Conservation (phyloP, 2,113 vertebrate genomes). For the Colaptes auratus region DNA sequence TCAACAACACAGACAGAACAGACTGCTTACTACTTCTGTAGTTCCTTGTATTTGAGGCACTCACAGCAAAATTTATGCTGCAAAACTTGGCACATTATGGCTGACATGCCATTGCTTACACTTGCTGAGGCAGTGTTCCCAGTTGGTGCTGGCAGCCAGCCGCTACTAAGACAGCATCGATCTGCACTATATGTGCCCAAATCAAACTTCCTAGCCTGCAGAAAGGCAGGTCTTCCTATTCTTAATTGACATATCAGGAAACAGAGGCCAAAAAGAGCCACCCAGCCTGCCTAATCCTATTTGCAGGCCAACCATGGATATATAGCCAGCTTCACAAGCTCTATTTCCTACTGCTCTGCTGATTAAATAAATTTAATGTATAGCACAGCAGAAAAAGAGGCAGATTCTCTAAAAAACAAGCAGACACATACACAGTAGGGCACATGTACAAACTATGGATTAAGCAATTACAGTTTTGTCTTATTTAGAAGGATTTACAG, state of each 20-base stretch:
- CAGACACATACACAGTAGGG: not conserved
- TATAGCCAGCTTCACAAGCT: not conserved
- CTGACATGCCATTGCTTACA: accelerated
- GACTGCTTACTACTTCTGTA: not conserved
- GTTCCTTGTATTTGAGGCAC: not conserved
- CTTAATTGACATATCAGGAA: not conserved
- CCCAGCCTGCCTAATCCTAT: not conserved
- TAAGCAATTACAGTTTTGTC: not conserved
- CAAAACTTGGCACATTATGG: not conserved
- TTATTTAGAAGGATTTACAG: not conserved
- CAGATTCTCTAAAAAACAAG: not conserved
- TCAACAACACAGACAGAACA: not conserved
- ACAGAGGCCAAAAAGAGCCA: not conserved
- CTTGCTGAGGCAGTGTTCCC: not conserved
- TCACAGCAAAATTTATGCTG: not conserved
- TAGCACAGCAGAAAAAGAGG: not conserved
- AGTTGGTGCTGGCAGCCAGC: not conserved
- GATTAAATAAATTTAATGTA: not conserved
- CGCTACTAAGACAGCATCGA: not conserved
- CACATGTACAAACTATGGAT: not conserved
- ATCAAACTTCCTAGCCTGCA: not conserved
- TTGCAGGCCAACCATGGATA: not conserved
- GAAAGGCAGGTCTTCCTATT: not conserved
- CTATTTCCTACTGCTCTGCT: not conserved
- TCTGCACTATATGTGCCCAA: not conserved